Conservation (phyloP, 2,888 invertebrate species). For the Xestia c-nigrum region DNA sequence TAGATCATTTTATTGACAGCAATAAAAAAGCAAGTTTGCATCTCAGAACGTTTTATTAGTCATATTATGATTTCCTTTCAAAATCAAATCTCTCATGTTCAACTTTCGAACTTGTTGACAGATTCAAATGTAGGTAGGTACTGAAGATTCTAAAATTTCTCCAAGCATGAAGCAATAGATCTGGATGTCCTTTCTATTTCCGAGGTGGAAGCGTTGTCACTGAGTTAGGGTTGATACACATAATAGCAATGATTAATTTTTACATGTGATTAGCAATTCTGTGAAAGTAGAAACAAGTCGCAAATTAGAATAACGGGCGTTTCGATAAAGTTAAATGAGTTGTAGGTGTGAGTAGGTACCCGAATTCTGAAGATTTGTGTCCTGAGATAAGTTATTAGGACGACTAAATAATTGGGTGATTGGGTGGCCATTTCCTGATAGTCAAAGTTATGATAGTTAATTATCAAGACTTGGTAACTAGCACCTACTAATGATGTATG, state of each 20-base stretch:
- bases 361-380: too few species aligned
- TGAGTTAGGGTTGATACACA: conserved; percentile 19
- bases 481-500: background rate
- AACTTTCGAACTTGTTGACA: conserved; percentile 49
- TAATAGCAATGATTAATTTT: background rate
- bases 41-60: conserved; percentile 15
- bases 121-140: conserved; percentile 34
- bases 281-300: background rate
- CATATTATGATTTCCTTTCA: conserved; percentile 30
- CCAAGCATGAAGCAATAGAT: conserved; percentile 25
- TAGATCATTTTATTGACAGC: conserved; percentile 16
- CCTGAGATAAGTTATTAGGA: background rate
- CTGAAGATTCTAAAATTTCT: conserved; percentile 52
- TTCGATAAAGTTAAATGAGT: background rate
- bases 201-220: conserved; percentile 14
- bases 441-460: background rate
- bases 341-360: too few species aligned
- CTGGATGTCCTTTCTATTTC: conserved; percentile 54
- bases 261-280: background rate
- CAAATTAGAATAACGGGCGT: background rate
- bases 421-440: background rate
- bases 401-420: background rate
- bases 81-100: conserved; percentile 20
- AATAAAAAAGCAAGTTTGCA: conserved; percentile 5
- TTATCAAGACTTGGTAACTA: background rate